Conservation (phyloP, 2,113 vertebrate genomes). For the Phaethon lepturus region DNA sequence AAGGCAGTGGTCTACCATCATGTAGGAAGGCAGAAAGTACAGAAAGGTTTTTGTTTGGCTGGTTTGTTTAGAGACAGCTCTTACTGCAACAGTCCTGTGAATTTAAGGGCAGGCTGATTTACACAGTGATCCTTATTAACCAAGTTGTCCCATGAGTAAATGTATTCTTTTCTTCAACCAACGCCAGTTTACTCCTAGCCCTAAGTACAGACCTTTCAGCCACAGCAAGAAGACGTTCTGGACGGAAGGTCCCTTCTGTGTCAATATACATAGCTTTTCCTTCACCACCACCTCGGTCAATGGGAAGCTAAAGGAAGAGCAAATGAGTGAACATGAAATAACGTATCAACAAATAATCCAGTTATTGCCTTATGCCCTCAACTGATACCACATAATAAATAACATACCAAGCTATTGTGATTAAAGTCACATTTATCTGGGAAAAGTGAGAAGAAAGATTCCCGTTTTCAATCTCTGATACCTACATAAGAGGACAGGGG, state of each 20-base stretch:
- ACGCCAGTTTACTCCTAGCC: background rate
- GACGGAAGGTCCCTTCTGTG: conserved; percentile 95
- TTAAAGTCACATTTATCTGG: background rate
- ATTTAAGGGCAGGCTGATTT: background rate
- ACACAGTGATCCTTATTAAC: background rate
- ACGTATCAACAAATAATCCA: background rate
- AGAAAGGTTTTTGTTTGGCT: background rate
- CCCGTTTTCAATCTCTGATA: accelerated
- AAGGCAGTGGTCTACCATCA: background rate
- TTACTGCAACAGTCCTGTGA: background rate
- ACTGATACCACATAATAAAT: background rate
- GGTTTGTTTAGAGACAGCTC: background rate
- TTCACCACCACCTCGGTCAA: conserved; percentile 93
- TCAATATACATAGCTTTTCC: conserved; percentile 99
- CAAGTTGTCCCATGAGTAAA: background rate
- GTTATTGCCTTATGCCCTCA: background rate
- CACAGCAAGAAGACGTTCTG: conserved; percentile 93
- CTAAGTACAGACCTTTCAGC: conserved; percentile 87
- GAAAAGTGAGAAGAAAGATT: background rate
- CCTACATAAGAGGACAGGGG: accelerated
- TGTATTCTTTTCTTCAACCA: background rate
- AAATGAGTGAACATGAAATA: background rate
- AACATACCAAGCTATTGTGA: background rate
- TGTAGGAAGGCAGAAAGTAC: background rate
- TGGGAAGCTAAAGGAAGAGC: conserved; percentile 84